phyloP scores from a whole-genome alignment of 2,797 vertebrate genomes.

The Lophotriccus pileatus region DNA sequence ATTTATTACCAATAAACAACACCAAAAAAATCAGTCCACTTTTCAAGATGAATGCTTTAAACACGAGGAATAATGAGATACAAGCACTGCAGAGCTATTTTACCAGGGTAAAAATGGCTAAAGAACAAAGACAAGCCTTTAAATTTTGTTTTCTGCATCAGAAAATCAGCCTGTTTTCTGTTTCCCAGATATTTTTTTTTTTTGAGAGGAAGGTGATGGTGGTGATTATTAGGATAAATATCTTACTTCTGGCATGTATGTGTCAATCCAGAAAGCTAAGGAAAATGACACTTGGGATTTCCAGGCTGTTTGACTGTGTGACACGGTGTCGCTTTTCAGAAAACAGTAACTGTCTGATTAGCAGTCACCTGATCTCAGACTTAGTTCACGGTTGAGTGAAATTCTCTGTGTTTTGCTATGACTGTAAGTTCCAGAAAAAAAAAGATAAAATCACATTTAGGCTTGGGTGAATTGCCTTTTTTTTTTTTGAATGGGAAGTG shows the following conservation, averaged over 20 bases:
- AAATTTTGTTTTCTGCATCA: neutral
- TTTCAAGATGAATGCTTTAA: neutral
- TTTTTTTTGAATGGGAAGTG: neutral
- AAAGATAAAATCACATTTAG: neutral
- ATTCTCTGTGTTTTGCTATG: neutral
- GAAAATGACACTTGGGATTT: neutral
- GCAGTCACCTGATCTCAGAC: neutral
- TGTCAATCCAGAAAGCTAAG: neutral
- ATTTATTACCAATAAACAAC: neutral
- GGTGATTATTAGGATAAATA: neutral
- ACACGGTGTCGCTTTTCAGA: neutral
- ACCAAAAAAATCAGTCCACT: neutral
- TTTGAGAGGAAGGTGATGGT: too few relatives aligned
- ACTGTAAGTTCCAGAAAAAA: neutral
- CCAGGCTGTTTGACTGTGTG: neutral
- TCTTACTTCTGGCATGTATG: neutral
- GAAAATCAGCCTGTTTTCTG: neutral
- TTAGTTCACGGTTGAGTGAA: neutral
- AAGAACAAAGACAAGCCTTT: neutral
- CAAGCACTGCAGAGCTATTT: neutral
- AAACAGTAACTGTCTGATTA: neutral
- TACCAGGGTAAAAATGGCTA: neutral
- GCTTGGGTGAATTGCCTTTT: neutral
- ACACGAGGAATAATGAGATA: neutral
- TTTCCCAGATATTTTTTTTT: neutral